Percentiles rank a stretch among this genome's conserved stretches.
Conservation (phyloP, 2,888 invertebrate species). For the Tromatobia lineatoria region DNA sequence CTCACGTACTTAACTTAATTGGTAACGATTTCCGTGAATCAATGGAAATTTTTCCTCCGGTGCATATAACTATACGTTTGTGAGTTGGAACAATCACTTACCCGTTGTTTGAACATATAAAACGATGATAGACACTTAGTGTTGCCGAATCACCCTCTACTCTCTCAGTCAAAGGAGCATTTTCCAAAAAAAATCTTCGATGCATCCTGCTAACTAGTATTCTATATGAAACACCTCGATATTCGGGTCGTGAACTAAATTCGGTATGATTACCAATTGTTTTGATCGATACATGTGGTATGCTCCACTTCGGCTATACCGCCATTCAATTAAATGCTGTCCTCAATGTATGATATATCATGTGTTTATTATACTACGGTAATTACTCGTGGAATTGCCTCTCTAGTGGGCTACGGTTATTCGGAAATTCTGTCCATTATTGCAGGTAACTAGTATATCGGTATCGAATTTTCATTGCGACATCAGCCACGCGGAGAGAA, state of each 20-base stretch:
- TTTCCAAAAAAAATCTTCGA: not conserved
- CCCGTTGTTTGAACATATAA: too few relatives aligned
- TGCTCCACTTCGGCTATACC: slow-evolving; percentile 45
- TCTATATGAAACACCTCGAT: slow-evolving; percentile 62
- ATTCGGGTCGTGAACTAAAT: slow-evolving; percentile 40
- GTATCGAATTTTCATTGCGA: too few relatives aligned
- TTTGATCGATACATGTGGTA: slow-evolving; percentile 55
- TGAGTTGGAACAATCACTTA: too few relatives aligned
- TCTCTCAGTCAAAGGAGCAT: not conserved
- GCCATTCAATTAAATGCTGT: slow-evolving; percentile 41
- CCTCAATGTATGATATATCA: not conserved
- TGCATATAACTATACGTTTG: too few relatives aligned
- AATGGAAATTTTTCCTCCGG: too few relatives aligned
- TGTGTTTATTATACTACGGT: not conserved
- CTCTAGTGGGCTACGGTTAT: not conserved
- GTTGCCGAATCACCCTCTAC: too few relatives aligned
- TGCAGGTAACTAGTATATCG: not conserved
- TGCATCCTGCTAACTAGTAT: slow-evolving; percentile 27
- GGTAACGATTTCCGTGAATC: too few relatives aligned
- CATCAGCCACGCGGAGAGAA: too few relatives aligned
- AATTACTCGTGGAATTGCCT: not conserved
- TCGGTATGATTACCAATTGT: slow-evolving; percentile 62
- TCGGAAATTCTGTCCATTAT: not conserved
- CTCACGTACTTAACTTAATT: too few relatives aligned
- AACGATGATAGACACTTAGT: too few relatives aligned